Percentiles rank a stretch among this genome's conserved stretches.
Evolutionary conservation across 2,113 vertebrate species (phyloP).

Genomic region (Nannobrachium achirus): DNA sequence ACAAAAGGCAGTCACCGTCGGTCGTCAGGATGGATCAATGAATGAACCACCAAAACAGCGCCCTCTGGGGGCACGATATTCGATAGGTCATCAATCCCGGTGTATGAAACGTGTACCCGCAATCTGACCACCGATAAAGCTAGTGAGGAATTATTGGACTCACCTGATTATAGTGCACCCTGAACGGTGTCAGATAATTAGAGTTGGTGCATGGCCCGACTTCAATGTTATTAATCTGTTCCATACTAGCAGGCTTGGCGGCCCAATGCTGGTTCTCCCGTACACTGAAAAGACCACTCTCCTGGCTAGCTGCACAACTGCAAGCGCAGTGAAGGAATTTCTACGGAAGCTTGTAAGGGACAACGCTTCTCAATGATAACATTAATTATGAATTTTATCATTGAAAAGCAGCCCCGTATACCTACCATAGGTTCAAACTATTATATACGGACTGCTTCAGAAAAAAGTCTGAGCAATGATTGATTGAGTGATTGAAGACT

Average conservation of each 20-base stretch:
- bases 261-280: constrained; percentile 63
- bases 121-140: constrained; percentile 30
- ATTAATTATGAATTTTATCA: too few relatives aligned
- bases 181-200: constrained; percentile 83
- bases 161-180: constrained; percentile 88
- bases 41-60: constrained; percentile 27
- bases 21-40: too few relatives aligned
- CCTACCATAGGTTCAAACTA: too few relatives aligned
- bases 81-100: too few relatives aligned
- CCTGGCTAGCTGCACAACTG: constrained; percentile 35
- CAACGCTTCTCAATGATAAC: too few relatives aligned
- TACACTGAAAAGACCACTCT: constrained; percentile 39
- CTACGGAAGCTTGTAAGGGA: constrained; percentile 76
- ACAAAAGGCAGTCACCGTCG: too few relatives aligned
- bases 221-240: constrained; percentile 82
- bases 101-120: neutral
- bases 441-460: too few relatives aligned
- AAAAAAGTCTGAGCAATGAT: too few relatives aligned
- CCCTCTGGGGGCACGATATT: too few relatives aligned
- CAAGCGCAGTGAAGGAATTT: constrained; percentile 58
- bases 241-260: constrained; percentile 68
- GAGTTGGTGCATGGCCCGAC: constrained; percentile 84
- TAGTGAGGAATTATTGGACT: constrained; percentile 53
- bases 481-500: too few relatives aligned
- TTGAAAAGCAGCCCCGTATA: too few relatives aligned